Conservation (phyloP, 1,140 invertebrate species). For the Cyclina sinensis region DNA sequence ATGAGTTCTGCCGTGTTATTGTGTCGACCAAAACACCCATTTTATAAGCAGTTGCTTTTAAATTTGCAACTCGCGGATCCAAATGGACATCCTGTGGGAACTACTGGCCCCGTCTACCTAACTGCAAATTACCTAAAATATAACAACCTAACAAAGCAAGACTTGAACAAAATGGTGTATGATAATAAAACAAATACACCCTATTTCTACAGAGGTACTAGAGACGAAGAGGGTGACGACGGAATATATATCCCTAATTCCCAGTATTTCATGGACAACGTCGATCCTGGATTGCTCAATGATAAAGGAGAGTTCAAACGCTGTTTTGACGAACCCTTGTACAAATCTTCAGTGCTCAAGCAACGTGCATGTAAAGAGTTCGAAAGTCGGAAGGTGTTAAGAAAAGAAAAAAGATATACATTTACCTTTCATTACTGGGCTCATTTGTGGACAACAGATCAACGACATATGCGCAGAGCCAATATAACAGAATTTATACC, state of each 20-base stretch:
- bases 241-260: slow-evolving; percentile 39
- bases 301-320: background rate
- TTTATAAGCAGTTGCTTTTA: background rate
- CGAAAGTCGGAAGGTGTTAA: slow-evolving; percentile 2
- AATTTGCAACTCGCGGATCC: background rate
- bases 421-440: slow-evolving; percentile 6
- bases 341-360: background rate
- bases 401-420: slow-evolving; percentile 3
- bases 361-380: slow-evolving; percentile 7
- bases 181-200: background rate
- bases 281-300: background rate
- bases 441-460: background rate
- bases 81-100: background rate
- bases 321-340: background rate
- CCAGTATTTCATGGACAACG: slow-evolving; percentile 18
- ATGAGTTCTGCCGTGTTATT: slow-evolving; percentile 5
- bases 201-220: slow-evolving; percentile 34
- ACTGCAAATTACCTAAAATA: background rate
- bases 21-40: slow-evolving; percentile 32
- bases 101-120: background rate
- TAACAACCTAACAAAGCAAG: background rate
- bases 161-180: background rate
- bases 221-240: slow-evolving; percentile 25
- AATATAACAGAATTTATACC: slow-evolving; percentile 6
- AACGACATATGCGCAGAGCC: background rate